phyloP scores from a whole-genome alignment of 2,113 vertebrate species.

The Psittacus erithacus region DNA sequence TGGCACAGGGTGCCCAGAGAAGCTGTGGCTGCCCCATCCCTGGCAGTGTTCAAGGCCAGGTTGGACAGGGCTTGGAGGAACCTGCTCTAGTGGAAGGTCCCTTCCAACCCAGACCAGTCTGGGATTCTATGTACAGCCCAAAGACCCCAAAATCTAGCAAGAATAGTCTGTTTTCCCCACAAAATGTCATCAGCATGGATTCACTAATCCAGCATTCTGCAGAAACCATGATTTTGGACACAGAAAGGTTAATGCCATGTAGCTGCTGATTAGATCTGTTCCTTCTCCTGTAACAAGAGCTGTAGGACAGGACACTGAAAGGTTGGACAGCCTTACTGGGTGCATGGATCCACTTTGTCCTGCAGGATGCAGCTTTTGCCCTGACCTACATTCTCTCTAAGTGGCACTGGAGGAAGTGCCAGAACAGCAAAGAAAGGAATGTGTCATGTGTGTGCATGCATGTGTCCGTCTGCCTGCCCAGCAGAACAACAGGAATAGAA shows the following conservation, averaged over 20 bases:
- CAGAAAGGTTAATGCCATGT: not conserved
- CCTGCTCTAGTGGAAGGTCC: not conserved
- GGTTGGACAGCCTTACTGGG: not conserved
- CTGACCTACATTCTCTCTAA: conserved; percentile 19
- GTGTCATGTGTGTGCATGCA: not conserved
- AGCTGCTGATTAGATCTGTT: not conserved
- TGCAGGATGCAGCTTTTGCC: not conserved
- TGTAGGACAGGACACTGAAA: not conserved
- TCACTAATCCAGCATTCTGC: not conserved
- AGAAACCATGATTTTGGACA: not conserved
- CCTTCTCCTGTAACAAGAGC: not conserved
- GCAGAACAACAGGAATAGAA: not conserved
- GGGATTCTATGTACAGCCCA: not conserved
- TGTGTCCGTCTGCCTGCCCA: not conserved
- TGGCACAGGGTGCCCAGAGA: no score
- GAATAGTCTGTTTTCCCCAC: not conserved
- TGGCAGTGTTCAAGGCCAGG: no score
- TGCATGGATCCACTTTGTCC: not conserved
- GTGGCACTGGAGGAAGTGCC: not conserved
- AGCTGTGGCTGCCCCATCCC: no score
- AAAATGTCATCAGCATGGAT: not conserved
- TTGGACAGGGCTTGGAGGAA: no score
- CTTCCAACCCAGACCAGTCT: not conserved
- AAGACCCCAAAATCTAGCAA: not conserved
- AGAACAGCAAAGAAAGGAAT: not conserved